These are phyloP conservation scores for Euglossa dilemma DNA, from an alignment of 1,140 invertebrate species.

Conservation along the genomic window DNA sequence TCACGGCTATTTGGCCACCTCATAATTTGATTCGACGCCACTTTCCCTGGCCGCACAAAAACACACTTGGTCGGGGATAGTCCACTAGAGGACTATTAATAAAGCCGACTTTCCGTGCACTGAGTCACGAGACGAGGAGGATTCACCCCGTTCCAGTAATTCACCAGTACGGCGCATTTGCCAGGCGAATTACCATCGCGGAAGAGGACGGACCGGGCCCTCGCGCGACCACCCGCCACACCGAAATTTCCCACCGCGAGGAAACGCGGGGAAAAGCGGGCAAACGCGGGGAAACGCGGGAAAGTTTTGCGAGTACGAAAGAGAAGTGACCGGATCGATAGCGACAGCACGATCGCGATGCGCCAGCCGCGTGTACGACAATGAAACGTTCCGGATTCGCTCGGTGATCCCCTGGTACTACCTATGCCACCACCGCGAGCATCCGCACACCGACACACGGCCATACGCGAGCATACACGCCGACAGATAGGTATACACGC, in stretches of 20 bases:
- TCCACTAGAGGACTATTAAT: slow-evolving; percentile 10
- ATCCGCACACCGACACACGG: slow-evolving; percentile 20
- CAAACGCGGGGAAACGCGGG: slow-evolving; percentile 3
- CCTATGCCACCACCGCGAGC: slow-evolving; percentile 49
- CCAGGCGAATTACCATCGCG: neutral
- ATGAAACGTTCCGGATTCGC: slow-evolving; percentile 67
- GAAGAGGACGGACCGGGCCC: neutral
- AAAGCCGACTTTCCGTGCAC: slow-evolving; percentile 12
- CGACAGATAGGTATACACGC: neutral
- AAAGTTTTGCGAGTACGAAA: slow-evolving; percentile 13
- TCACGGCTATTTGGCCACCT: neutral
- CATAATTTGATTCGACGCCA: slow-evolving; percentile 3
- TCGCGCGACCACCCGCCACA: neutral
- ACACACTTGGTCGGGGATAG: neutral
- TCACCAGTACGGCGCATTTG: neutral
- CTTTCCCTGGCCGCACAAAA: slow-evolving; percentile 39
- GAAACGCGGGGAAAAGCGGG: slow-evolving; percentile 28
- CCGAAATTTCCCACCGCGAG: neutral
- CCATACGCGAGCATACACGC: slow-evolving; percentile 2
- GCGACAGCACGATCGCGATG: slow-evolving; percentile 46
- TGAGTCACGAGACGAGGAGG: slow-evolving; percentile 19
- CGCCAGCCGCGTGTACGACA: slow-evolving; percentile 56
- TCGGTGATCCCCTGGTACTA: slow-evolving; percentile 59
- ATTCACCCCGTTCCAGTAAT: slow-evolving; percentile 24
- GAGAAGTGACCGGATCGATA: slow-evolving; percentile 46